A percentile compares a stretch with the other conserved stretches of the same genome.
phyloP scores from a whole-genome alignment of 2,797 vertebrate species.

The Gouania willdenowi region DNA sequence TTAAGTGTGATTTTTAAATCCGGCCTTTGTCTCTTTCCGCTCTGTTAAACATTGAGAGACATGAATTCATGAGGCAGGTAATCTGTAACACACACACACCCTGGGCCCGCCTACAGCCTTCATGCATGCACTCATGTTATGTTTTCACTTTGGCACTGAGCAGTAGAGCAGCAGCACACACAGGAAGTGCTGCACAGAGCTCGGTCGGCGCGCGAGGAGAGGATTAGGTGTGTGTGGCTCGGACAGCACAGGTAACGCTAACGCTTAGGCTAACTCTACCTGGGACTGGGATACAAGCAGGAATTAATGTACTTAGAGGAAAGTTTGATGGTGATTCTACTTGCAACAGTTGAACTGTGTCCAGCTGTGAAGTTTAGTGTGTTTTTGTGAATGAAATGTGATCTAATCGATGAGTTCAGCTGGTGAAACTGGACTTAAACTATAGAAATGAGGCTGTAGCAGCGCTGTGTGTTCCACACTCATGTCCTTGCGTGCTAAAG shows the following conservation, averaged over 20 bases:
- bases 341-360: too few relatives aligned
- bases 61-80: conserved; percentile 30
- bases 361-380: too few relatives aligned
- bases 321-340: too few relatives aligned
- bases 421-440: too few relatives aligned
- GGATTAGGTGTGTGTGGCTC: conserved; percentile 26
- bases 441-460: too few relatives aligned
- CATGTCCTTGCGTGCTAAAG: background rate
- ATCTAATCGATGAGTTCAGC: too few relatives aligned
- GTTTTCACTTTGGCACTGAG: conserved; percentile 75
- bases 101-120: conserved; percentile 59
- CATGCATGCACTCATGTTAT: conserved; percentile 57
- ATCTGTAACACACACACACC: conserved; percentile 29
- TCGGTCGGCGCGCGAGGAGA: conserved; percentile 36
- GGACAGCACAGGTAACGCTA: conserved; percentile 46
- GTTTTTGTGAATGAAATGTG: too few relatives aligned
- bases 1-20: conserved; percentile 4
- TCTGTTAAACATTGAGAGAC: background rate
- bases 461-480: too few relatives aligned
- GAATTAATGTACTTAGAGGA: too few relatives aligned
- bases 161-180: conserved; percentile 47
- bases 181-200: conserved; percentile 69
- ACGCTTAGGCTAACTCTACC: too few relatives aligned
- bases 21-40: background rate
- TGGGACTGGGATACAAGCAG: too few relatives aligned